Base-by-base conservation (phyloP, 2,888 invertebrate species). In the Ophioninae sp. region DNA sequence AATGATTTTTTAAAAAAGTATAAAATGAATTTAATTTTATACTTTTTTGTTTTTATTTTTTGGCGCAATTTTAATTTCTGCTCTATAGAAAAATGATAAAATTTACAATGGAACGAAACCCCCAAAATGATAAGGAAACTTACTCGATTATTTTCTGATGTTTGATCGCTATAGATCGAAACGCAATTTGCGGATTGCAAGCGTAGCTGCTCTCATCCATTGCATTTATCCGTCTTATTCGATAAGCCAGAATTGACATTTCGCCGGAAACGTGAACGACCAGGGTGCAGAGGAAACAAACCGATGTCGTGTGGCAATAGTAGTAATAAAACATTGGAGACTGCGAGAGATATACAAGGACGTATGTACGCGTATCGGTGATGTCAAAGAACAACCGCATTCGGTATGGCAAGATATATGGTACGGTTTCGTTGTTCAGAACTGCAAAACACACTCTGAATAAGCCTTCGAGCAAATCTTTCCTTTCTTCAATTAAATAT, bases 251-350 rank as follows among this genome's bases (percentile, higher is more conserved):
- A 51, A 85, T 75, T 8, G 83, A 83, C 39, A 84, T 10, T 72
- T 84, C 81, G 13, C 85, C 83, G 64, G 79, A 73, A 41, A 80
- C 84, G 68, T 84, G 83, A 6, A 84, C 75, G 30, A 85, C 72
- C 59, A 85, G 44, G 23, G 85, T 80, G 30, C 79, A 80, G 58
- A 85, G 77, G 68, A 84, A 85, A 75, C 82, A 85, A 22, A 80
- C 77, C 13, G 84, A 82, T 78, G 77, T 79, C 5, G 84, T 79
- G 58, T 85, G 80, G 61, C 64, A 78, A 39, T 82, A 84, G 41
- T 84, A 80, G 56, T 81, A 80, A 75, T 82, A 84, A 67, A 84
- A 76, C 85, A 85, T 84, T 1, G 85, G 85, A 17, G 75, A 78
- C 68, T 84, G 84, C n/a, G 75, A 68, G 9, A 84, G 51, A 64